A percentile compares a stretch with the other conserved stretches of the same genome.
These are phyloP conservation scores for Poeciliopsis prolifica DNA, from an alignment of 2,113 vertebrate species.

Conservation along the genomic window DNA sequence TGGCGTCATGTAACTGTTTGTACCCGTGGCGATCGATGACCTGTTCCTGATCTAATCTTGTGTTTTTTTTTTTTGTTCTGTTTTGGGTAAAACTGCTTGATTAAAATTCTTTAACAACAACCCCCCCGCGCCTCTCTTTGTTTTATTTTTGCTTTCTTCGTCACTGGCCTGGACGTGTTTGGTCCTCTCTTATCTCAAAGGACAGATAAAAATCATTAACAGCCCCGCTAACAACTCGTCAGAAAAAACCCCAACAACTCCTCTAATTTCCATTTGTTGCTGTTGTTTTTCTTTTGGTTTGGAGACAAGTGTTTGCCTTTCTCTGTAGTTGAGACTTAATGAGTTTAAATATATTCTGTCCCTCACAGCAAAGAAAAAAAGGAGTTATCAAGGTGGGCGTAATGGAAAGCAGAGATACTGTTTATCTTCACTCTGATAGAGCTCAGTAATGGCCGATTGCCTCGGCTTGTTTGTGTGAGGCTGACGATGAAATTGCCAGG, in stretches of 20 bases:
- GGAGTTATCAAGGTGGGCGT: not conserved
- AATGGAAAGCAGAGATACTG: slow-evolving; percentile 23
- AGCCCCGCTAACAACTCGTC: slow-evolving; percentile 30
- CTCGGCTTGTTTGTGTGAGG: slow-evolving; percentile 5
- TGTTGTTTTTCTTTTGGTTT: not conserved
- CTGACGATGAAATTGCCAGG: slow-evolving; percentile 15
- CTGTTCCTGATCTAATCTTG: slow-evolving; percentile 69
- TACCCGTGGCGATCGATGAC: slow-evolving; percentile 13
- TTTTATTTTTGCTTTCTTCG: slow-evolving; percentile 34
- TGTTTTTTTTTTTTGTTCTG: slow-evolving; percentile 62
- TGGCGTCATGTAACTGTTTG: slow-evolving; percentile 6
- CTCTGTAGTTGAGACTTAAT: not conserved
- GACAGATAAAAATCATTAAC: slow-evolving; percentile 16
- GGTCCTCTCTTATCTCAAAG: slow-evolving; percentile 10
- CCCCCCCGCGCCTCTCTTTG: slow-evolving; percentile 24
- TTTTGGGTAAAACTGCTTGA: slow-evolving; percentile 62
- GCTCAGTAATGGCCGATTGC: slow-evolving; percentile 17
- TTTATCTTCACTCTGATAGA: slow-evolving; percentile 27
- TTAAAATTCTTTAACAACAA: slow-evolving; percentile 80
- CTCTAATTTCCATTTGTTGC: not conserved
- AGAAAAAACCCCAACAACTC: not conserved
- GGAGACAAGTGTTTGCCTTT: not conserved
- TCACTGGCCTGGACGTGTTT: not conserved
- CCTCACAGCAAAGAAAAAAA: not conserved
- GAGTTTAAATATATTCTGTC: slow-evolving; percentile 5